Base-by-base conservation (phyloP, 2,113 vertebrate species). In the Cephalopholis sonnerati region DNA sequence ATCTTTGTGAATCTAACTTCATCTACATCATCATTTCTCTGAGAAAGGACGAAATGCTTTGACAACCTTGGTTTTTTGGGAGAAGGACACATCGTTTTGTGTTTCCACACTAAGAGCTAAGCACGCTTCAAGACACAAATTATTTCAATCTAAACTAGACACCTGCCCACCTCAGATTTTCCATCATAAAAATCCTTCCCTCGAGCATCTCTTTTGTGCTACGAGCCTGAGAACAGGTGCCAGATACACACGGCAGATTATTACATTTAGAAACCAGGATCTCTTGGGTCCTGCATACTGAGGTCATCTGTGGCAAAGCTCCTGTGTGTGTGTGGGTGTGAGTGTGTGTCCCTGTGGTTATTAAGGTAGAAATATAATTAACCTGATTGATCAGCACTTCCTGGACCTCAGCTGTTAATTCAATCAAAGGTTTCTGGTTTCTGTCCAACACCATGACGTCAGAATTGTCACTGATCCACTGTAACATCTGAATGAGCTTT, bases 341-440 rank as follows among this genome's bases (percentile, higher is more conserved):
- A 27, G 55, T 57, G 59, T 77, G 76, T 66, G 36, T 44, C 48
- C 72, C 32, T 77, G 61, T 82, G 68, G 3, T 25, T 79, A 74
- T 77, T 36, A 36, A 5, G 41, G 73, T 78, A 84, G 66, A 53
- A 87, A 86, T 70, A 81, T 65, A 27, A 89, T 91, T 69, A 83
- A 78, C 68, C n/a, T 64, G 46, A 84, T 70, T 78, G 62, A 87
- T 78, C 61, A 53, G 58, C 4, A 61, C 82, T 93, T 93, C 89
- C 88, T 84, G 86, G 25, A 79, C 41, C 16, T 67, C n/a, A 8
- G 69, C 46, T 58, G 46, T 58, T 87, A 76, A 93, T 85, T 75
- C 7, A 81, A 91, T 93, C 69, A 76, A 53, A 84, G 53, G 64
- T 62, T 82, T 91, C 93, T 92, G 91, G 82, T 92, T 91, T 79